Conservation (phyloP, 2,797 vertebrate genomes). For the Dendrocincla fuliginosa region DNA sequence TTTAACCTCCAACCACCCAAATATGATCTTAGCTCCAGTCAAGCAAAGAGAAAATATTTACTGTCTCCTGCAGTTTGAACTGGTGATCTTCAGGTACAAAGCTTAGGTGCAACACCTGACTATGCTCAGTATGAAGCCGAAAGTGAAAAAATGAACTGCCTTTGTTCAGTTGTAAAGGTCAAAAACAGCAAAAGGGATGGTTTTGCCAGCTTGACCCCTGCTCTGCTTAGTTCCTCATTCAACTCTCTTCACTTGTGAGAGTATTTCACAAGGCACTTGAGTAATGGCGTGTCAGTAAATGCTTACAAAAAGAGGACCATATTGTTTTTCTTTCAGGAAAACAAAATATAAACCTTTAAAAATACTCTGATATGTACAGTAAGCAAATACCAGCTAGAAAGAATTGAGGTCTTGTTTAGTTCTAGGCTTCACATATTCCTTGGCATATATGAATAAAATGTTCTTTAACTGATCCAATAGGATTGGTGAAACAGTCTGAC, state of each 20-base stretch:
- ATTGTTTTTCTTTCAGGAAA: neutral
- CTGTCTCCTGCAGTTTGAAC: neutral
- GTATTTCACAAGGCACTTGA: conserved; percentile 16
- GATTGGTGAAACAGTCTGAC: conserved; percentile 32
- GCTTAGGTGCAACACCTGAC: neutral
- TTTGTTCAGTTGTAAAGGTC: neutral
- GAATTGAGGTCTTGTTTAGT: neutral
- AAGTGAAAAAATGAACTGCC: neutral
- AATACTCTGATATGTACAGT: neutral
- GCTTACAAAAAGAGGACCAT: neutral
- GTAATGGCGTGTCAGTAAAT: neutral
- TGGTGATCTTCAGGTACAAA: neutral
- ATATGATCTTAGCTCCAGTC: neutral
- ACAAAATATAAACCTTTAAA: neutral
- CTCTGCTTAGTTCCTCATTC: conserved; percentile 20
- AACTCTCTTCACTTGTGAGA: neutral
- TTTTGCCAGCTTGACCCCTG: conserved; percentile 15
- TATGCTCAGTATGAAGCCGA: neutral
- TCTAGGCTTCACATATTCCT: neutral
- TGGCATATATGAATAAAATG: neutral
- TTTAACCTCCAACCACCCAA: neutral
- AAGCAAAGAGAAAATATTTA: neutral
- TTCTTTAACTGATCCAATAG: neutral
- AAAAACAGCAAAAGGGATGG: neutral
- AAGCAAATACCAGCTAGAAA: neutral